Evolutionary conservation across 2,113 vertebrate genomes (phyloP), one percentile per base, ranked within the genome.

Genomic region (Pseudopodoces humilis): DNA sequence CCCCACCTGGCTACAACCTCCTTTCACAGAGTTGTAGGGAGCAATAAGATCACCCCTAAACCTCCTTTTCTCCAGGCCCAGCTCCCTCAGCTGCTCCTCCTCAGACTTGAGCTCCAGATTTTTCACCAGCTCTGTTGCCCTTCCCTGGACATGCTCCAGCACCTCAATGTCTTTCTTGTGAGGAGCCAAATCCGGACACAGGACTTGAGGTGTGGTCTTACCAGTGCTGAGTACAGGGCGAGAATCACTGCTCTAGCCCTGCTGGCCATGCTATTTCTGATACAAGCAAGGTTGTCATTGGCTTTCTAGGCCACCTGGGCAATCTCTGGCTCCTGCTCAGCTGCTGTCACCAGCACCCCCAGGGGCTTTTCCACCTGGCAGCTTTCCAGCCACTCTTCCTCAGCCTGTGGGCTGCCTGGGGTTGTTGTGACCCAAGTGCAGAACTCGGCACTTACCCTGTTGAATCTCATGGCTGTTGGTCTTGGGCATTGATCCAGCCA

Each of bases 211-310:
- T 67, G 53, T 53, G 53, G 6, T 46, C 53, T 75, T 46, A 33
- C 7, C 69, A 60, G 23, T 8, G 9, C 28, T 4, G 16, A 74
- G 33, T 7, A 30, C 11, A 30, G 24, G 7, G 16, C 0, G 0
- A 22, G 13, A n/a, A n/a, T 35, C 69, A 8, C 46, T 46, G 23
- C 19, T 25, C 19, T 59, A 37, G 33, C 46, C 28, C 60, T n/a
- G n/a, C 46, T 75, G 53, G 8, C 46, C 30, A 15, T 9, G 21
- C 8, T 39, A 12, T 21, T 46, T 59, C 23, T 60, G 62, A 46
- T n/a, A 10, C 19, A 53, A 39, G 6, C 33, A 49, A 53, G 23
- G 16, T 17, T 68, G 10, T 7, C 23, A 39, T 3, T 60, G 39
- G 9, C n/a, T 59, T 65, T 56, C 35, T 41, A 7, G 22, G 9